Evolutionary conservation across 2,888 invertebrate genomes (phyloP).

Genomic region (Heteromurus nitidus): DNA sequence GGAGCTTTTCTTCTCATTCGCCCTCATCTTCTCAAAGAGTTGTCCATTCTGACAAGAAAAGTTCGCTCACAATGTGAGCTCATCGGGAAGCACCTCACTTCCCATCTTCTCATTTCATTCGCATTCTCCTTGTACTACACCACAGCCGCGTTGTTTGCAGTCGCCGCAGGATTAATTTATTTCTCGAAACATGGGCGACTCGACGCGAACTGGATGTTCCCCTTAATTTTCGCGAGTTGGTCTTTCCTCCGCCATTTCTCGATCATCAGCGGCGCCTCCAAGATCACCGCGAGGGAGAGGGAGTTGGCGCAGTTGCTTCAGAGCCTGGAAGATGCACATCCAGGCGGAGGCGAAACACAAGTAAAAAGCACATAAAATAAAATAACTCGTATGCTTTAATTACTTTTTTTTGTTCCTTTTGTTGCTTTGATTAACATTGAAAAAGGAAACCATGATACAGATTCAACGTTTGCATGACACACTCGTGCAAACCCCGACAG

Average conservation of each 20-base stretch:
- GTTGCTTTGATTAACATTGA: no score
- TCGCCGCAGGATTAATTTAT: not conserved
- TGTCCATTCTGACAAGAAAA: not conserved
- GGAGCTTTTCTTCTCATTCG: no score
- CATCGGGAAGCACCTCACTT: not conserved
- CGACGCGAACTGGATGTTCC: not conserved
- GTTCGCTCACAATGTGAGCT: not conserved
- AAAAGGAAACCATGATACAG: no score
- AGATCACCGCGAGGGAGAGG: not conserved
- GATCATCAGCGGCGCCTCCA: not conserved
- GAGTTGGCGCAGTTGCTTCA: not conserved
- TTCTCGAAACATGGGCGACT: not conserved
- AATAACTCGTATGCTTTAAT: no score
- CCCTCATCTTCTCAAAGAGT: not conserved
- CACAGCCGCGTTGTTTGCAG: not conserved
- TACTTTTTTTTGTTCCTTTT: no score
- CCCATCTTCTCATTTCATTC: not conserved
- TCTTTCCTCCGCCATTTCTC: not conserved
- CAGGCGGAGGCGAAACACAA: not conserved
- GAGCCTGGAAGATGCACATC: not conserved
- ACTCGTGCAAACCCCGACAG: not conserved
- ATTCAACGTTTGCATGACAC: not conserved
- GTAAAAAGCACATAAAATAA: no score
- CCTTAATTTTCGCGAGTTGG: not conserved
- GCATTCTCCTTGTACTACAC: not conserved